These are phyloP conservation scores for Penaeus chinensis DNA, from an alignment of 1,140 invertebrate species.

Conservation along the genomic window DNA sequence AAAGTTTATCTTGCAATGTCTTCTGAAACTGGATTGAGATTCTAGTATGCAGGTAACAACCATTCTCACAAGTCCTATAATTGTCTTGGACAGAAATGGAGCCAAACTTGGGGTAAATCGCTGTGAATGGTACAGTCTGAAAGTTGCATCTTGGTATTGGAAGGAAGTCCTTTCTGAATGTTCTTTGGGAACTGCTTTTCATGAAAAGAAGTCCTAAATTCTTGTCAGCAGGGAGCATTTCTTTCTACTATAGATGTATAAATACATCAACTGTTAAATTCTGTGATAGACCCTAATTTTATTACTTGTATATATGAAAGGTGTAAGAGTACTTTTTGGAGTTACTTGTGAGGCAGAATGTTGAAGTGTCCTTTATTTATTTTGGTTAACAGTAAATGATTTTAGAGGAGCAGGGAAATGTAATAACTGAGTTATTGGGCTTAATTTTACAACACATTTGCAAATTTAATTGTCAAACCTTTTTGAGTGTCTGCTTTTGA, in stretches of 20 bases:
- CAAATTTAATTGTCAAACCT: too few species aligned
- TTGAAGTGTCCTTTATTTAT: constrained; percentile 47
- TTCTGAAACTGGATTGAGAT: too few species aligned
- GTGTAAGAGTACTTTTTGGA: constrained; percentile 47
- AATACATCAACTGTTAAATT: constrained; percentile 52
- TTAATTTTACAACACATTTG: too few species aligned
- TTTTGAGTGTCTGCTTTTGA: too few species aligned
- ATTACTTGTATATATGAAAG: constrained; percentile 49
- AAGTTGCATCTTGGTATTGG: constrained; percentile 32
- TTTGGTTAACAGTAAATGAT: neutral
- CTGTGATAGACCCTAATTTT: constrained; percentile 52
- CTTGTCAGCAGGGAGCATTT: constrained; percentile 22
- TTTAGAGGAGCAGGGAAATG: too few species aligned
- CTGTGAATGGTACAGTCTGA: constrained; percentile 47
- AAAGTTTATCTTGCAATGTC: too few species aligned
- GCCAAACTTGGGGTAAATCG: constrained; percentile 52
- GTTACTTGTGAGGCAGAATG: constrained; percentile 40
- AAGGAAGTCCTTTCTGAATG: constrained; percentile 24
- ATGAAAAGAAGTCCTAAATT: neutral
- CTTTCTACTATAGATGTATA: constrained; percentile 36
- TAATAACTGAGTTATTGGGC: too few species aligned
- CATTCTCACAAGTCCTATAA: too few species aligned
- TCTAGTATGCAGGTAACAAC: too few species aligned
- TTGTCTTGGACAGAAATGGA: constrained; percentile 13
- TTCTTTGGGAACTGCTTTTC: neutral